A percentile compares a stretch with the other conserved stretches of the same genome.
phyloP scores from a whole-genome alignment of 2,113 vertebrate species.

The Neotragus moschatus region DNA sequence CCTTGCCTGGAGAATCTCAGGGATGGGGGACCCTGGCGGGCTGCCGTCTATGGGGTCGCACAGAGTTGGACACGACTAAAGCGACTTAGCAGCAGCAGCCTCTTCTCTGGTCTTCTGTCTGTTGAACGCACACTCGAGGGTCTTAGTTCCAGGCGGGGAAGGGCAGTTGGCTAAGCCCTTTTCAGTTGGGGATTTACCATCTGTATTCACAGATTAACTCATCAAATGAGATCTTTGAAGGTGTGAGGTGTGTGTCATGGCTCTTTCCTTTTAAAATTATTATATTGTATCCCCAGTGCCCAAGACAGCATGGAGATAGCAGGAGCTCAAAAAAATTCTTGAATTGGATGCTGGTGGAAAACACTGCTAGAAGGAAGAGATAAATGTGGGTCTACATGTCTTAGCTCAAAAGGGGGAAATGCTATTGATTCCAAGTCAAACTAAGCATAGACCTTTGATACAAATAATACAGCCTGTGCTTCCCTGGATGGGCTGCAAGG shows the following conservation, averaged over 20 bases:
- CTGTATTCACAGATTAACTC: not conserved
- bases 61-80: too few relatives aligned
- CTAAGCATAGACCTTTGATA: not conserved
- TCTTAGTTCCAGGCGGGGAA: not conserved
- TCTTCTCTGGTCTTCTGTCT: not conserved
- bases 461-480: rapidly evolving
- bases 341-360: not conserved
- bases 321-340: not conserved
- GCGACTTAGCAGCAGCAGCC: too few relatives aligned
- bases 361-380: not conserved
- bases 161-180: not conserved
- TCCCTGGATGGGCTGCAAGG: not conserved
- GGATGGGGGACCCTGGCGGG: too few relatives aligned
- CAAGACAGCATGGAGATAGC: not conserved
- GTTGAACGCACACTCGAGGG: not conserved
- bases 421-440: not conserved
- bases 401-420: not conserved
- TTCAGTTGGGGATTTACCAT: not conserved
- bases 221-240: not conserved
- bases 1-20: too few relatives aligned
- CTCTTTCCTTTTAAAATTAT: not conserved
- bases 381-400: not conserved
- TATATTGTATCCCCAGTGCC: not conserved
- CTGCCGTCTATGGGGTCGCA: too few relatives aligned
- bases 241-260: not conserved